phyloP scores from a whole-genome alignment of 2,888 invertebrate genomes.

The Diadegma fenestrale region DNA sequence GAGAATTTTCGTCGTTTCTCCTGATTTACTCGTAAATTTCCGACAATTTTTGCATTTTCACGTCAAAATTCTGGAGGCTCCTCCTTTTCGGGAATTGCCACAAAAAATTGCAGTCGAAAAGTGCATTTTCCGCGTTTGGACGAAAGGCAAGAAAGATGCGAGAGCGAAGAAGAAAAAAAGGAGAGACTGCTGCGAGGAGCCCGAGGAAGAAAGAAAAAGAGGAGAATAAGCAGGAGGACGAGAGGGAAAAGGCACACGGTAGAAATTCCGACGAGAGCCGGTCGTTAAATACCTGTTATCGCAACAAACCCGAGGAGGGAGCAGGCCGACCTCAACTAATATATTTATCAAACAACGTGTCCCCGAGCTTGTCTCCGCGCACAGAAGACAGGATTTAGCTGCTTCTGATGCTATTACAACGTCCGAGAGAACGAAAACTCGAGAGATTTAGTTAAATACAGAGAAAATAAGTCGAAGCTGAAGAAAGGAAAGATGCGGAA shows the following conservation, averaged over 20 bases:
- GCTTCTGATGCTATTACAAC: constrained; percentile 41
- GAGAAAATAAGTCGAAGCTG: constrained; percentile 22
- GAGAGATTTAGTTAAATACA: constrained; percentile 18
- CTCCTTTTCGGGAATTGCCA: too few relatives aligned
- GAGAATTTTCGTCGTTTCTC: too few relatives aligned
- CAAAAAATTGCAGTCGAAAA: too few relatives aligned
- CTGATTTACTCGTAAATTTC: too few relatives aligned
- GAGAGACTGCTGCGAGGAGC: too few relatives aligned
- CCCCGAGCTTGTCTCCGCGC: constrained; percentile 42
- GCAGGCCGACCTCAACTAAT: constrained; percentile 74
- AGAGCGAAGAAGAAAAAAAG: constrained; percentile 25
- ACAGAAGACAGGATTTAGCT: constrained; percentile 22
- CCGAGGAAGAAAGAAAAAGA: constrained; percentile 12
- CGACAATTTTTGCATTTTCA: too few relatives aligned
- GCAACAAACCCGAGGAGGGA: constrained; percentile 75
- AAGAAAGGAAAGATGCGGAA: neutral
- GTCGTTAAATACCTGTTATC: constrained; percentile 77
- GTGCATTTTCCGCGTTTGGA: too few relatives aligned
- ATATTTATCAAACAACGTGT: constrained; percentile 81
- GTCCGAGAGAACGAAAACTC: constrained; percentile 28
- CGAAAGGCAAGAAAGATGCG: too few relatives aligned
- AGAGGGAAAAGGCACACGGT: constrained; percentile 17
- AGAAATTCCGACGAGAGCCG: constrained; percentile 56
- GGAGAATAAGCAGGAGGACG: constrained; percentile 15
- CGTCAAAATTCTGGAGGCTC: too few relatives aligned